Evolutionary conservation across 2,113 vertebrate species (phyloP).

Genomic region (Gyps fulvus): DNA sequence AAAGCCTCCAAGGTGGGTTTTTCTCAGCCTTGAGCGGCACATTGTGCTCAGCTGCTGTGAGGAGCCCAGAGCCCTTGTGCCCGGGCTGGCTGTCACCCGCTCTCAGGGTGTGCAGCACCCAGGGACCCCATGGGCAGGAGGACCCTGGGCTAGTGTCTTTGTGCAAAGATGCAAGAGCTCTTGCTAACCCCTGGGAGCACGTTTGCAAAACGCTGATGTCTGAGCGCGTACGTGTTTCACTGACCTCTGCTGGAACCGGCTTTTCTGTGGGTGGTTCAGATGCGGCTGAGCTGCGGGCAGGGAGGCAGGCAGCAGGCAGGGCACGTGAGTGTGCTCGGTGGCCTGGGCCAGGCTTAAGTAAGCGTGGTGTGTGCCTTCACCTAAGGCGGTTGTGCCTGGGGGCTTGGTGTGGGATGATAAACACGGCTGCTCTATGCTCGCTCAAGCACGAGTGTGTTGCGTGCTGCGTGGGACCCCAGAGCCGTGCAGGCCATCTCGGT

Average conservation of each 20-base stretch:
- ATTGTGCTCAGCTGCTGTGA: fast-evolving
- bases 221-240: fast-evolving
- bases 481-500: fast-evolving
- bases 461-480: not conserved
- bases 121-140: fast-evolving
- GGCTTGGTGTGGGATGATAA: not conserved
- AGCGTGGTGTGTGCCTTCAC: no score
- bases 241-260: not conserved
- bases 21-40: not conserved
- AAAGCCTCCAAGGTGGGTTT: not conserved
- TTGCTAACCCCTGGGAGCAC: not conserved
- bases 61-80: not conserved
- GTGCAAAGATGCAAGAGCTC: not conserved
- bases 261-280: not conserved
- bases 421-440: fast-evolving
- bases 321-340: fast-evolving
- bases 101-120: fast-evolving
- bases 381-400: not conserved
- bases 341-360: fast-evolving
- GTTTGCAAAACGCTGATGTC: fast-evolving
- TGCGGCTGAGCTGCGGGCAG: not conserved
- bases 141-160: no score
- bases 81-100: fast-evolving
- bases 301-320: not conserved
- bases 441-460: fast-evolving